A percentile compares a stretch with the other conserved stretches of the same genome.
Evolutionary conservation across 2,797 vertebrate species (phyloP).

Genomic region (Lepilemur ruficaudatus): DNA sequence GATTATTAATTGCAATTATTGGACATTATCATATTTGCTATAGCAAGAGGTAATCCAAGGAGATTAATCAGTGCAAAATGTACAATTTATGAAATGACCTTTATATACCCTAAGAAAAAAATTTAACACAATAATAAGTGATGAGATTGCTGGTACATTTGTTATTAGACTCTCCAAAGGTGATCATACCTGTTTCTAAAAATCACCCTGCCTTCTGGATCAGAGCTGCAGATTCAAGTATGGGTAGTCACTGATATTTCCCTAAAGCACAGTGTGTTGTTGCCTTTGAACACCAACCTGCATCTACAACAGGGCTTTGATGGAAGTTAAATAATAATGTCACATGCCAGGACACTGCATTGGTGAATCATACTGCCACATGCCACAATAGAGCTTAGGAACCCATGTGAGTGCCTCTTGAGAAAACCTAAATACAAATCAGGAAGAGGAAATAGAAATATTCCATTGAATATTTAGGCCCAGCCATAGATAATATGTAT

Average conservation of each 20-base stretch:
- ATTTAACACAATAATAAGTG: constrained; percentile 15
- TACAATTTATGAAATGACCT: constrained; percentile 55
- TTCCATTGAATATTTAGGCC: neutral
- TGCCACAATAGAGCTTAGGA: neutral
- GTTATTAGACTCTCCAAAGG: constrained; percentile 8
- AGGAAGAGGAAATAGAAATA: neutral
- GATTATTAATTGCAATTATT: constrained; percentile 55
- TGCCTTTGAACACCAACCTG: neutral
- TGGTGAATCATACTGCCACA: neutral
- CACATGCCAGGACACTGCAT: neutral
- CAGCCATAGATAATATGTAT: neutral
- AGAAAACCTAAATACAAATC: neutral
- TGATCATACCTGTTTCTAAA: neutral
- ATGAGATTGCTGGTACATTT: neutral
- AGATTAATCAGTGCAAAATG: constrained; percentile 56
- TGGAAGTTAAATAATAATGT: neutral
- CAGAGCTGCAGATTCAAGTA: neutral
- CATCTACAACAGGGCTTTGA: neutral
- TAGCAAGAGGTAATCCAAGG: constrained; percentile 1
- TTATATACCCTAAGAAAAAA: constrained; percentile 1
- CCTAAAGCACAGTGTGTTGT: neutral
- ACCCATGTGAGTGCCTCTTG: neutral
- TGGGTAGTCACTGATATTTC: neutral
- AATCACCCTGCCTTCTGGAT: neutral
- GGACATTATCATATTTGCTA: constrained; percentile 39